Evolutionary conservation across 2,113 vertebrate species (phyloP).

Genomic region (Indri indri): DNA sequence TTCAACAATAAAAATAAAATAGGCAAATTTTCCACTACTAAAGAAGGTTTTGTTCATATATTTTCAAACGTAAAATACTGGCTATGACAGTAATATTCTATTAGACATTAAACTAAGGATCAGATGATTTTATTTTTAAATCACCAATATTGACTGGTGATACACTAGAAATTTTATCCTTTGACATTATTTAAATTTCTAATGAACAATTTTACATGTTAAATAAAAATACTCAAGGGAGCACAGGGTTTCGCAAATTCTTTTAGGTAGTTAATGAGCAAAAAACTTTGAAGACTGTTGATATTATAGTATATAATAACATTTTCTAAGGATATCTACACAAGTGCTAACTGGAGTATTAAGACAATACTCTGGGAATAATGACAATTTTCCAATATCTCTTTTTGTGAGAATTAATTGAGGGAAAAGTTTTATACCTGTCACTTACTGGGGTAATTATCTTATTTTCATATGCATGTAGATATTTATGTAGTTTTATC

Average conservation of each 20-base stretch:
- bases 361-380: not conserved
- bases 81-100: not conserved
- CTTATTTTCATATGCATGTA: not conserved
- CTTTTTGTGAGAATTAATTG: not conserved
- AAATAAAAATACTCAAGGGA: not conserved
- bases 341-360: not conserved
- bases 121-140: not conserved
- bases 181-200: not conserved
- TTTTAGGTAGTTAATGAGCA: not conserved
- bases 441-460: not conserved
- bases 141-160: not conserved
- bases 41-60: not conserved
- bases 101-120: not conserved
- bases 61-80: not conserved
- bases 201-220: not conserved
- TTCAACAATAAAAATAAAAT: not conserved
- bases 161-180: not conserved
- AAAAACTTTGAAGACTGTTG: not conserved
- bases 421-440: not conserved
- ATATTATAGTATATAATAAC: not conserved
- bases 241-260: not conserved
- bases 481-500: not conserved
- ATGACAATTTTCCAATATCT: not conserved
- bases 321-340: not conserved
- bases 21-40: not conserved